phyloP scores from a whole-genome alignment of 1,140 invertebrate species.

The Chionoecetes opilio region DNA sequence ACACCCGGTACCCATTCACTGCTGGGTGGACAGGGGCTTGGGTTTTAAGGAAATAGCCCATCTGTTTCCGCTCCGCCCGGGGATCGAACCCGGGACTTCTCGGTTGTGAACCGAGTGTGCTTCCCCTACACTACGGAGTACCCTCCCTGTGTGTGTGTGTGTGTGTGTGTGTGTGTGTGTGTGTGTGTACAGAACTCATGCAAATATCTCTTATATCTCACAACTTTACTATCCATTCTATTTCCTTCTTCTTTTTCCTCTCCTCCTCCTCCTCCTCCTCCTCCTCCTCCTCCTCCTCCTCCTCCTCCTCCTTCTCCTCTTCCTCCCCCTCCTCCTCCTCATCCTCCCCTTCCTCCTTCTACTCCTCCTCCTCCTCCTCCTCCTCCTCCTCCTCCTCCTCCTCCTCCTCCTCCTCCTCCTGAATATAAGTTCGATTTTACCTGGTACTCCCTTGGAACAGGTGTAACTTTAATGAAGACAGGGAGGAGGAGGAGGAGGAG shows the following conservation, averaged over 20 bases:
- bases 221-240: background rate
- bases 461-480: background rate
- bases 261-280: background rate
- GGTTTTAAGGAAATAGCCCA: no score
- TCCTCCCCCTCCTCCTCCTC: constrained; percentile 18
- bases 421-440: background rate
- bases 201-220: background rate
- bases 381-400: background rate
- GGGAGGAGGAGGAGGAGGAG: background rate
- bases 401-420: background rate
- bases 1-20: no score
- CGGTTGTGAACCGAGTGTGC: no score
- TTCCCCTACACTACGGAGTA: no score
- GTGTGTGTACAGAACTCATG: background rate
- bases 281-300: background rate
- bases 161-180: constrained; percentile 45
- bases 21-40: no score
- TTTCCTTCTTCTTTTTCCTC: background rate
- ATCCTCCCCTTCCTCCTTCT: background rate
- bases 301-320: background rate
- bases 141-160: constrained; percentile 53
- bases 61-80: no score
- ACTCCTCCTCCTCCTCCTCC: background rate
- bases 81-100: no score
- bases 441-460: no score